Evolutionary conservation across 2,888 invertebrate genomes (phyloP), one percentile per base, ranked within the genome.

Genomic region (Erebia aethiops): DNA sequence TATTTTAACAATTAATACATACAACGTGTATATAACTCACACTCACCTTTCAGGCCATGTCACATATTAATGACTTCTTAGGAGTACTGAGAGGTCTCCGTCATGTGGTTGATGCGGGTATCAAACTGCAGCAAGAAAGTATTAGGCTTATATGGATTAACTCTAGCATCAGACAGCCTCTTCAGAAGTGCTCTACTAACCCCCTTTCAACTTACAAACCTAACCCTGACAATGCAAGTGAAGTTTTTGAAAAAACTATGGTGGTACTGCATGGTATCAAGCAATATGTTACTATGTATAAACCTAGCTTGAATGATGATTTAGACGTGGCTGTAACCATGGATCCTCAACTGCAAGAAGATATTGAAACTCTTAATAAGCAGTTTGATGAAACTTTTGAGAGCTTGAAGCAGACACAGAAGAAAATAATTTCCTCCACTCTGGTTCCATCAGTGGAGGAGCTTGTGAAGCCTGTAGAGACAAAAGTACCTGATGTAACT

Each of bases 261-360:
- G 96, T 97, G 61, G 96, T 98, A 21, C 93, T 95, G 57, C 95
- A 95, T 78, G 97, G 98, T 43, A 84, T 97, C 60, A 93, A 92
- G 75, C 94, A 95, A 76, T 96, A 96, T 79, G 87, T 91, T 61
- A 75, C 82, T 21, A 84, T 92, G 87, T 79, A 87, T 75, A 80
- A 87, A 57, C 87, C 90, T 77, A 88, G 86, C 76, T 81, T 86
- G 26, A 84, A 82, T 71, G 72, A 77, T 74, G 79, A 80, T 72
- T 35, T 76, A 78, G 84, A 84, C 26, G 79, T 63, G 51, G 79
- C 79, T 52, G 69, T 79, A 1, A 77, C 78, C 18, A 89, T 91
- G 87, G 89, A 93, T 75, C 81, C 85, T 8, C 78, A 85, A 70
- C 77, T 86, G 68, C 84, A 83, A 73, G 86, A 87, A 41, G 92